These are phyloP conservation scores for Chromobotia macracanthus DNA, from an alignment of 2,797 vertebrate species.

Conservation along the genomic window DNA sequence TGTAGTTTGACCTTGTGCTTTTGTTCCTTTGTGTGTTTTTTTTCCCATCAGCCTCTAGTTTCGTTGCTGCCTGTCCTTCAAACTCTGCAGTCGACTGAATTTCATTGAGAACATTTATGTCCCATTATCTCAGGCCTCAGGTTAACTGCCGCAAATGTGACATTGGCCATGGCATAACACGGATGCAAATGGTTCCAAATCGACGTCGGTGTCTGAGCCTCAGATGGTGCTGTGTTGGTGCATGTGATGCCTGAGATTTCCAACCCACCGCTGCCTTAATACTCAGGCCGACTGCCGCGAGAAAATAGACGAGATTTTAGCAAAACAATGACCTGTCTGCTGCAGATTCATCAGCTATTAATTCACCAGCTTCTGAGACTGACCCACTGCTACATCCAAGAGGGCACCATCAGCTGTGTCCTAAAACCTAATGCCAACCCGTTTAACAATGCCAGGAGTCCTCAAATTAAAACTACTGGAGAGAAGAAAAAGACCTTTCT, in stretches of 20 bases:
- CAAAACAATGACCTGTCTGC: neutral
- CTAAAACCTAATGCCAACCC: slow-evolving; percentile 7
- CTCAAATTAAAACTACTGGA: slow-evolving; percentile 5
- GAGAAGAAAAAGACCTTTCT: neutral
- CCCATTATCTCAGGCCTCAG: slow-evolving; percentile 22
- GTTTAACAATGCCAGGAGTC: neutral
- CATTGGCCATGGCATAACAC: slow-evolving; percentile 22
- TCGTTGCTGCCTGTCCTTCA: slow-evolving; percentile 2
- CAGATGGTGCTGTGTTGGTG: slow-evolving; percentile 34
- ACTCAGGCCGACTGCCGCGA: neutral
- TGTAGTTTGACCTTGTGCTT: neutral
- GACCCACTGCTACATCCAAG: neutral
- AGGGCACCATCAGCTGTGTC: slow-evolving; percentile 5
- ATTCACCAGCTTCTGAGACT: neutral
- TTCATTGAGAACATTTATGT: slow-evolving; percentile 17
- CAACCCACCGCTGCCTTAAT: slow-evolving; percentile 9
- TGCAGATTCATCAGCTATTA: slow-evolving; percentile 32
- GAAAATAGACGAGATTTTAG: neutral
- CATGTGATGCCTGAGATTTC: slow-evolving; percentile 40
- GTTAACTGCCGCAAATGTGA: slow-evolving; percentile 36
- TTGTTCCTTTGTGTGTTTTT: neutral
- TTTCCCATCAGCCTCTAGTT: neutral
- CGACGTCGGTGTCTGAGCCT: slow-evolving; percentile 11
- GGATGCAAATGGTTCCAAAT: slow-evolving; percentile 19
- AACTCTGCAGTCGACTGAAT: slow-evolving; percentile 15